Conservation (phyloP, 2,113 vertebrate species). For the Muntiacus reevesi region DNA sequence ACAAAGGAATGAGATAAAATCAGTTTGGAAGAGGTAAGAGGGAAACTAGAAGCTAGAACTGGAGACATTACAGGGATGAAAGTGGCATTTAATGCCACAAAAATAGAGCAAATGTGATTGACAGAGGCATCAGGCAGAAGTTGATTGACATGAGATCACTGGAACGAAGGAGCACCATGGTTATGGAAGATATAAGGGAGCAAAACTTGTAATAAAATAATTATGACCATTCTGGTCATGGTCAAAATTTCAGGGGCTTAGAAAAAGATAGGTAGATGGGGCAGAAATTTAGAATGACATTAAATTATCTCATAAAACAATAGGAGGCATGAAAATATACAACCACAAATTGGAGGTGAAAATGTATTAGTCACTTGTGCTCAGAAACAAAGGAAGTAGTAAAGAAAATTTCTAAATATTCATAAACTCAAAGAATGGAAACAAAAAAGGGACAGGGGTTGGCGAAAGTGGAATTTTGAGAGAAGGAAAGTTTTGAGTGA, state of each 20-base stretch:
- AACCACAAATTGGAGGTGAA: neutral
- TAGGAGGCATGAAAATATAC: neutral
- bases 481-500: neutral
- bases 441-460: neutral
- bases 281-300: neutral
- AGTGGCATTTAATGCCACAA: neutral
- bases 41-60: neutral
- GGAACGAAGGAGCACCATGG: fast-evolving
- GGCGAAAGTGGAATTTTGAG: fast-evolving
- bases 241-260: neutral
- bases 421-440: neutral
- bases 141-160: neutral
- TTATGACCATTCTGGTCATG: neutral
- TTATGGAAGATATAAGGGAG: fast-evolving
- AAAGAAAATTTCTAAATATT: neutral
- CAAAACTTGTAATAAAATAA: neutral
- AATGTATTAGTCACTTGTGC: neutral
- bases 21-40: neutral
- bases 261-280: neutral
- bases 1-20: neutral
- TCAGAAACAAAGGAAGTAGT: neutral
- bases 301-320: neutral
- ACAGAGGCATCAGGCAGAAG: neutral
- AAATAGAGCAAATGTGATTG: neutral
- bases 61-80: neutral